Conservation (phyloP, 2,797 vertebrate species). For the Pseudotriccus pelzelni region DNA sequence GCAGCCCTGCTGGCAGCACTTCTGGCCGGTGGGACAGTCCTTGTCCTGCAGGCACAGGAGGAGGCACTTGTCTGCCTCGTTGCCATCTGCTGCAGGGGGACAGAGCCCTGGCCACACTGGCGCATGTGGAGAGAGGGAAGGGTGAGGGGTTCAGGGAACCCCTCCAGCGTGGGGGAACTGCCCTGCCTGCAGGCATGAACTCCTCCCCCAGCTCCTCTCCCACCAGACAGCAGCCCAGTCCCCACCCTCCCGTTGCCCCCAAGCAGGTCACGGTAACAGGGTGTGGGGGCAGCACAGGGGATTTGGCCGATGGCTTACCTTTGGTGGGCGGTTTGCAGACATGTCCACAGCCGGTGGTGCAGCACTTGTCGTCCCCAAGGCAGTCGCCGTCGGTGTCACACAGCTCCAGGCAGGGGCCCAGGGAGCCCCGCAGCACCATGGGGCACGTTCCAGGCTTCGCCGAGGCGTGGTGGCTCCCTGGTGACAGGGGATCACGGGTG, state of each 20-base stretch:
- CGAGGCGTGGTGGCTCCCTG: neutral
- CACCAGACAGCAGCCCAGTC: neutral
- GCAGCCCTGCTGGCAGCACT: constrained; percentile 15
- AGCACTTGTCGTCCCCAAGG: neutral
- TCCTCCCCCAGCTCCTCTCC: neutral
- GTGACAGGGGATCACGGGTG: neutral
- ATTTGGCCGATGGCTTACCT: neutral
- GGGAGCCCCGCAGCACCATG: constrained; percentile 19
- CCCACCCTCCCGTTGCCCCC: fast-evolving
- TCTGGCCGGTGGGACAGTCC: neutral
- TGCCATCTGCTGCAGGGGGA: neutral
- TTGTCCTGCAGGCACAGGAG: constrained; percentile 22
- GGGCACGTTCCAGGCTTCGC: neutral
- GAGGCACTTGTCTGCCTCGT: neutral
- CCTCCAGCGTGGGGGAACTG: neutral
- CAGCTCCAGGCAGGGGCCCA: constrained; percentile 53
- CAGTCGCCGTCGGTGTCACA: neutral
- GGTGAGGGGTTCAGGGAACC: neutral
- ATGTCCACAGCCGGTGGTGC: neutral
- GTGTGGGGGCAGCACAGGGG: fast-evolving
- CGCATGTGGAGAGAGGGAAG: neutral
- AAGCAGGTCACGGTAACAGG: fast-evolving
- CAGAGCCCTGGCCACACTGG: neutral
- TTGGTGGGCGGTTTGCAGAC: neutral
- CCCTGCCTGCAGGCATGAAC: neutral